Conservation (phyloP, 2,888 invertebrate genomes). For the Poecilus cupreus region DNA sequence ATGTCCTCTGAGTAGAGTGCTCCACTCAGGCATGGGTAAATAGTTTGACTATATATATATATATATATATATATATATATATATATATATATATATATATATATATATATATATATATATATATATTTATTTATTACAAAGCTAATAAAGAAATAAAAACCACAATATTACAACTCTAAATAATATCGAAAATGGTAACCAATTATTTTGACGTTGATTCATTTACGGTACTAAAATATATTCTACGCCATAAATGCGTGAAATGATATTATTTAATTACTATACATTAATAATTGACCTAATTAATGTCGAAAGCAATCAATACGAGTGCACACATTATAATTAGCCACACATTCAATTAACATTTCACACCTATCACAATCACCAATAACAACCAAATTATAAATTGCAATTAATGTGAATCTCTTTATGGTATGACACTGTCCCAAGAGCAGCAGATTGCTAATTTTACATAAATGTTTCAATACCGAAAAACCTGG, state of each 20-base stretch:
- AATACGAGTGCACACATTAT: neutral
- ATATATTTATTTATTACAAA: too few species aligned
- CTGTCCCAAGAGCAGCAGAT: neutral
- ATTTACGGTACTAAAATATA: slow-evolving; percentile 15
- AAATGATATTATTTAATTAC: slow-evolving; percentile 41
- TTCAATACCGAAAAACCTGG: too few species aligned
- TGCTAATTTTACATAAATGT: too few species aligned
- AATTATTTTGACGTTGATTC: slow-evolving; percentile 2
- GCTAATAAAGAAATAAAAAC: too few species aligned
- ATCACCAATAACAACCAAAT: neutral
- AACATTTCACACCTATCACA: neutral
- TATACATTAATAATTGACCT: slow-evolving; percentile 29
- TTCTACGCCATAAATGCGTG: slow-evolving; percentile 21
- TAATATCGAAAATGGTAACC: slow-evolving; percentile 4
- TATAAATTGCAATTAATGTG: neutral
- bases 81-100: too few species aligned
- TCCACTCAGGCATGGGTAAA: too few species aligned
- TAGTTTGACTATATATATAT: too few species aligned
- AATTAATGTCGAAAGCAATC: slow-evolving; percentile 35
- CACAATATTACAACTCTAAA: too few species aligned
- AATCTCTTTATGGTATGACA: neutral
- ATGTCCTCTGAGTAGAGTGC: too few species aligned
- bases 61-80: too few species aligned
- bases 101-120: too few species aligned
- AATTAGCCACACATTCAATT: slow-evolving; percentile 28